A percentile compares a stretch with the other conserved stretches of the same genome.
Conservation (phyloP, 2,113 vertebrate genomes). For the Polypterus bichir region DNA sequence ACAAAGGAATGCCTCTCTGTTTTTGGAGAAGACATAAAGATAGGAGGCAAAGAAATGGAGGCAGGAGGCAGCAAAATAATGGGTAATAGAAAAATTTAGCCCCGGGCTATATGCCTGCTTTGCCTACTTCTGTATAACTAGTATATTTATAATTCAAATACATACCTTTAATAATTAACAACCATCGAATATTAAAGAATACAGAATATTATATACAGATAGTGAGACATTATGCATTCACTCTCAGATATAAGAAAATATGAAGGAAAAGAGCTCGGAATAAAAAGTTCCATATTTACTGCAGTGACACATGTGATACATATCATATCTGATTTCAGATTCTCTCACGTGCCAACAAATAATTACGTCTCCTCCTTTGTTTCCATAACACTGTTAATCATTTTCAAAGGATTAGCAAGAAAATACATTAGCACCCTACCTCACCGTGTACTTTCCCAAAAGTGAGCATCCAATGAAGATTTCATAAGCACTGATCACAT, state of each 20-base stretch:
- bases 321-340: slow-evolving; percentile 41
- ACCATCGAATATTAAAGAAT: slow-evolving; percentile 95
- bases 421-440: no score
- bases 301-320: slow-evolving; percentile 49
- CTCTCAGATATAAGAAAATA: slow-evolving; percentile 69
- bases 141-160: slow-evolving; percentile 99
- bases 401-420: no score
- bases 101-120: slow-evolving; percentile 95
- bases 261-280: slow-evolving; percentile 58
- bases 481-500: no score
- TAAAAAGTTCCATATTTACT: slow-evolving; percentile 63
- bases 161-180: slow-evolving; percentile 99
- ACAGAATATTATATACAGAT: slow-evolving; percentile 79
- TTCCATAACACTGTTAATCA: no score
- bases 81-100: slow-evolving; percentile 99
- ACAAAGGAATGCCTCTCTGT: slow-evolving; percentile 90
- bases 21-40: slow-evolving; percentile 87
- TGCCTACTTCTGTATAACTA: slow-evolving; percentile 99
- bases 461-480: no score
- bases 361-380: no score
- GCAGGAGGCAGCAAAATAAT: slow-evolving; percentile 97
- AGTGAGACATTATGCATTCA: slow-evolving; percentile 64
- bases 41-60: slow-evolving; percentile 87
- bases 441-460: no score
- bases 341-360: no score